Percentiles rank a stretch among this genome's conserved stretches.
Conservation (phyloP, 2,113 vertebrate genomes). For the Rhinoptilus africanus region DNA sequence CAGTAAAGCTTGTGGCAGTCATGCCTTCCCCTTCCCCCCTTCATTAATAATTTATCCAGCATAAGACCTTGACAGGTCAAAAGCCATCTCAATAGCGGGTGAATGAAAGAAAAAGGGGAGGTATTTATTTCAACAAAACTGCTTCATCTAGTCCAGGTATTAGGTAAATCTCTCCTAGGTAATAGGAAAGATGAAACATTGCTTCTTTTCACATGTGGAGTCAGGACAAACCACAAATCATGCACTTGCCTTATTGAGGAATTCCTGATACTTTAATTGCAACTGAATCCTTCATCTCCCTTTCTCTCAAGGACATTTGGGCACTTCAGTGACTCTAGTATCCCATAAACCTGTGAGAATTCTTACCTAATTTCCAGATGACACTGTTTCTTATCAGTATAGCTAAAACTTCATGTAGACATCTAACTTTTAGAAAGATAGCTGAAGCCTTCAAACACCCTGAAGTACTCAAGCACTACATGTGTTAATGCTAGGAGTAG, state of each 20-base stretch:
- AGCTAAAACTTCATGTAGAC: neutral
- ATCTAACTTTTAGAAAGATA: neutral
- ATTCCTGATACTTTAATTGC: neutral
- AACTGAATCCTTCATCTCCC: neutral
- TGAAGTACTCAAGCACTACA: neutral
- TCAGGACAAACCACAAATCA: neutral
- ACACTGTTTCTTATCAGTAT: neutral
- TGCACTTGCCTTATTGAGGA: neutral
- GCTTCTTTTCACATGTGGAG: neutral
- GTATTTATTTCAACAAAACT: neutral
- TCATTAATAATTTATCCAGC: neutral
- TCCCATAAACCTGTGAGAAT: neutral
- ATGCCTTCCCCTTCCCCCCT: neutral
- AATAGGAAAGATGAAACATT: neutral
- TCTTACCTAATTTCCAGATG: neutral
- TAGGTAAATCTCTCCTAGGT: neutral
- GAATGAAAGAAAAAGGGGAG: neutral
- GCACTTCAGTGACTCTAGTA: neutral
- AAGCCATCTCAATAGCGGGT: neutral
- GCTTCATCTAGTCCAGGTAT: neutral
- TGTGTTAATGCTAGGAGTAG: neutral
- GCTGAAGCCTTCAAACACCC: neutral
- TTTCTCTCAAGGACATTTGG: neutral
- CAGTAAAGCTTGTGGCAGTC: neutral
- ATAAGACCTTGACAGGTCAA: neutral